Evolutionary conservation across 92 coral and sea anemone genomes (phyloP).

Genomic region (Porites divaricata): DNA sequence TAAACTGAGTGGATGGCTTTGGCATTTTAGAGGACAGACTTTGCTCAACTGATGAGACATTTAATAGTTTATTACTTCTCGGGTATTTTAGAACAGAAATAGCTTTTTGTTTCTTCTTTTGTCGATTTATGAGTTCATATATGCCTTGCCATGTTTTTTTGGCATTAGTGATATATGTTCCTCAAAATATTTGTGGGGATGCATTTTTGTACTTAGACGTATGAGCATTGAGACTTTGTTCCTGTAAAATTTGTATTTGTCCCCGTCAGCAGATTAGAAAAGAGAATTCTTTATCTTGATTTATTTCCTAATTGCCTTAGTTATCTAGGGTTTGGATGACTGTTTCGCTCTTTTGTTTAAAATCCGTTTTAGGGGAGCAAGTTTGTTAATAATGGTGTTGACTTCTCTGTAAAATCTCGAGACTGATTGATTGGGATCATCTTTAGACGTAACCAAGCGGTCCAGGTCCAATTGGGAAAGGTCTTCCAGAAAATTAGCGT

Average conservation of each 20-base stretch:
- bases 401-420: constrained; percentile 26
- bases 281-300: constrained; percentile 48
- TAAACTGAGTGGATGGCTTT: no score
- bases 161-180: no score
- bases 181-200: no score
- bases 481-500: constrained; percentile 8
- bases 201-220: constrained; percentile 35
- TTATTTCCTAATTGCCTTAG: constrained; percentile 39
- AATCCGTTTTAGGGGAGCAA: constrained; percentile 37
- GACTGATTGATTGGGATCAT: constrained; percentile 28
- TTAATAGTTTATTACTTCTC: no score
- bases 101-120: no score
- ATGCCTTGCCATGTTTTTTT: no score
- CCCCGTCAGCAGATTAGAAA: constrained; percentile 25
- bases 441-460: not conserved
- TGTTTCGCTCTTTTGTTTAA: constrained; percentile 44
- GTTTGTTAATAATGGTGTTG: constrained; percentile 45
- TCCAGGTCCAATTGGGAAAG: constrained; percentile 19
- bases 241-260: constrained; percentile 52
- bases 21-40: no score
- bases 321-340: constrained; percentile 55
- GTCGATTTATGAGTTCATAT: no score
- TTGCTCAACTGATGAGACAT: no score
- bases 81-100: no score
- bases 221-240: constrained; percentile 50